These are phyloP conservation scores for Chelonus formosanus DNA, from an alignment of 2,888 invertebrate genomes.

Conservation along the genomic window DNA sequence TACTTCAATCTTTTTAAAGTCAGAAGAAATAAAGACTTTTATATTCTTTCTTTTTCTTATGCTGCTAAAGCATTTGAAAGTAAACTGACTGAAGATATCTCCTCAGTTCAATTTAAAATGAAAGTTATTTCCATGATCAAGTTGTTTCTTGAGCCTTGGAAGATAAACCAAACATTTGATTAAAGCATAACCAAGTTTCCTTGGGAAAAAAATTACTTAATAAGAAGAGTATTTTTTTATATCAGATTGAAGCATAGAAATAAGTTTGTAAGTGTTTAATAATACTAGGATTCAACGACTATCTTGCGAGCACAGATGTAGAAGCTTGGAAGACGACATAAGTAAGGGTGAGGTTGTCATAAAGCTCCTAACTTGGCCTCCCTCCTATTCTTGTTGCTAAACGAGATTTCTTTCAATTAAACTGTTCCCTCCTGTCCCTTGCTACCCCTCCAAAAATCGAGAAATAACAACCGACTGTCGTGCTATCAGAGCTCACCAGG, in stretches of 20 bases:
- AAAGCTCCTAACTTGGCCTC: slow-evolving; percentile 18
- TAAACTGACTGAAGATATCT: too few species aligned
- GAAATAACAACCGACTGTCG: slow-evolving; percentile 59
- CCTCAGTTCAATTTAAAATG: too few species aligned
- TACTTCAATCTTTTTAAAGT: too few species aligned
- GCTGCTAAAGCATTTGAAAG: too few species aligned
- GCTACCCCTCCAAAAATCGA: slow-evolving; percentile 42
- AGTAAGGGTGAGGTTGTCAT: slow-evolving; percentile 19
- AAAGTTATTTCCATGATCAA: too few species aligned
- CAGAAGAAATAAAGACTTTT: too few species aligned
- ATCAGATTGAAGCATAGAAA: slow-evolving; percentile 11
- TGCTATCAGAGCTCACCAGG: slow-evolving; percentile 62
- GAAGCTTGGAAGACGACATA: slow-evolving; percentile 10
- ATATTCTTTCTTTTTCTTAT: too few species aligned
- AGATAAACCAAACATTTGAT: too few species aligned
- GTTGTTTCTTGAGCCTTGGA: too few species aligned
- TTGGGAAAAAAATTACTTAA: not conserved
- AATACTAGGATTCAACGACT: slow-evolving; percentile 26
- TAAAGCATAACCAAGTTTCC: too few species aligned
- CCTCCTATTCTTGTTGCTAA: slow-evolving; percentile 34
- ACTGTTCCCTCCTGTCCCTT: slow-evolving; percentile 45
- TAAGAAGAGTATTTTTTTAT: too few species aligned
- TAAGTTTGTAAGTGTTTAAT: slow-evolving; percentile 21
- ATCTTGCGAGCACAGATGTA: slow-evolving; percentile 25
- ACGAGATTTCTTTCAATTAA: slow-evolving; percentile 64